Conservation (phyloP, 2,113 vertebrate genomes). For the Protobothrops flavoviridis region DNA sequence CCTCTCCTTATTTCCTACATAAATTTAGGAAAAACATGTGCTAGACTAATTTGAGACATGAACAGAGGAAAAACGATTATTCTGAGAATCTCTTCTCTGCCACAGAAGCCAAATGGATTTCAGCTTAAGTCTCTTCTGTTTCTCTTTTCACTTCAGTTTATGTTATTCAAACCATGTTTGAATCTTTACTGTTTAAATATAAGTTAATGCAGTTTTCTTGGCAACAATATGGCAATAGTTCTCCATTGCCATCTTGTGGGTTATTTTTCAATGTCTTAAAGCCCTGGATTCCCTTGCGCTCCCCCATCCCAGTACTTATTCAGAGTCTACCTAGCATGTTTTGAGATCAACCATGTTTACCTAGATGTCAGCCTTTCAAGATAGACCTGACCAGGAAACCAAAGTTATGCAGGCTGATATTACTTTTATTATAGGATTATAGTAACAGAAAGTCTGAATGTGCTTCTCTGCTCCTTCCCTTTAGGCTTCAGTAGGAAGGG, state of each 20-base stretch:
- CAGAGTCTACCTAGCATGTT: neutral
- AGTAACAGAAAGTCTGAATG: neutral
- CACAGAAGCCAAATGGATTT: neutral
- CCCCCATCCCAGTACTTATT: neutral
- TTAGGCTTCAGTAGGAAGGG: neutral
- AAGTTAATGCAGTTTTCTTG: neutral
- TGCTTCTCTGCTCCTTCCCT: neutral
- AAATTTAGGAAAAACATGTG: constrained; percentile 6
- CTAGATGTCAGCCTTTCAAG: neutral
- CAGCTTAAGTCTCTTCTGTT: neutral
- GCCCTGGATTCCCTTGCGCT: neutral
- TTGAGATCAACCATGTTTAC: neutral
- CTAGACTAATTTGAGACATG: neutral
- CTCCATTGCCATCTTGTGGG: neutral
- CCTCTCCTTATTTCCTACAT: constrained; percentile 6
- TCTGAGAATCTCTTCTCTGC: neutral
- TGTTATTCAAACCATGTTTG: neutral
- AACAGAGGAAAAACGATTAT: neutral
- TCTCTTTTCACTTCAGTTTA: neutral
- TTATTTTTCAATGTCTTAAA: neutral
- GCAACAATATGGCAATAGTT: neutral
- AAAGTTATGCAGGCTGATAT: neutral
- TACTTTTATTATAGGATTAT: neutral
- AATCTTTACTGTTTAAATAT: neutral
- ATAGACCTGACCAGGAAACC: neutral